Conservation (phyloP, 2,797 vertebrate species). For the Lepus townsendii region DNA sequence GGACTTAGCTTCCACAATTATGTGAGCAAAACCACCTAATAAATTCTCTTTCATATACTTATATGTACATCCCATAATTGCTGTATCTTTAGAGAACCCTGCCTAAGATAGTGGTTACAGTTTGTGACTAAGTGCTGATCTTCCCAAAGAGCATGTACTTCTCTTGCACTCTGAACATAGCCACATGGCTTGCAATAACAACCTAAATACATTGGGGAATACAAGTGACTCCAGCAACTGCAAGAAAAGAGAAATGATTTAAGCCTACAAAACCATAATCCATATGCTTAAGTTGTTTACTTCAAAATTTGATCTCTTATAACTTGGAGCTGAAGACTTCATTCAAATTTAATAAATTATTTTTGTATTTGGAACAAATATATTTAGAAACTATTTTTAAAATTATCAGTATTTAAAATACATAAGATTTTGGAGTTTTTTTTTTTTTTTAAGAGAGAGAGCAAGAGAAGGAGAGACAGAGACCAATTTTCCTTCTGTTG, state of each 20-base stretch:
- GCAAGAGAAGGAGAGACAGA: too few relatives aligned
- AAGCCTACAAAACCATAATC: neutral
- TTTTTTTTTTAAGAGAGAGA: too few relatives aligned
- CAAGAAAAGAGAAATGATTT: neutral
- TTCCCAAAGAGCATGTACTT: neutral
- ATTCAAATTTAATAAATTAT: neutral
- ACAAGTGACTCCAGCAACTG: neutral
- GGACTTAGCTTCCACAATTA: too few relatives aligned
- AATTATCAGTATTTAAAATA: neutral
- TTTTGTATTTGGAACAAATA: neutral
- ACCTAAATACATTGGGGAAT: neutral
- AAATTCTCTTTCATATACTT: too few relatives aligned
- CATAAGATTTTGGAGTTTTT: too few relatives aligned
- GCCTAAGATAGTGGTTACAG: too few relatives aligned
- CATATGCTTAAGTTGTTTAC: neutral
- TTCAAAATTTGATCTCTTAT: neutral
- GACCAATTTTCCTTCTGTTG: too few relatives aligned
- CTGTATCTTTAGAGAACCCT: too few relatives aligned
- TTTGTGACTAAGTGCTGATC: neutral
- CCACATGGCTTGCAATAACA: neutral
- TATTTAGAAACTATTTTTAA: neutral
- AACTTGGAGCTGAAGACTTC: neutral
- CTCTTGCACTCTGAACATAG: neutral
- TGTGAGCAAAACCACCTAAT: too few relatives aligned
- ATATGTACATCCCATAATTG: too few relatives aligned